Evolutionary conservation across 2,888 invertebrate species (phyloP).

Genomic region (Homarus gammarus): DNA sequence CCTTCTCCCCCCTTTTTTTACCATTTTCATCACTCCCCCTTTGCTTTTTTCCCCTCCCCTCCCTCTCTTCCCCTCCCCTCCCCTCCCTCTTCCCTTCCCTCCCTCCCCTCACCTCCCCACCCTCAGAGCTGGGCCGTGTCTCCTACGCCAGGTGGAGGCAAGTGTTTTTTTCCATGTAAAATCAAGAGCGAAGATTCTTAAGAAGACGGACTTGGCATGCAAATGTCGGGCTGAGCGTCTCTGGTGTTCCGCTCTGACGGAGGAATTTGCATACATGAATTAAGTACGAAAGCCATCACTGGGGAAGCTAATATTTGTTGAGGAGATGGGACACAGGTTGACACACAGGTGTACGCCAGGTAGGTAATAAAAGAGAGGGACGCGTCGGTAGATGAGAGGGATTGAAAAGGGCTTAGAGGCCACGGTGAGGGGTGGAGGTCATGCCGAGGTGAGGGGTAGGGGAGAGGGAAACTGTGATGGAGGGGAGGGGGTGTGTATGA

Average conservation of each 20-base stretch:
- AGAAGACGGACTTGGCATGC: conserved; percentile 49
- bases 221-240: conserved; percentile 38
- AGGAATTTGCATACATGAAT: conserved; percentile 56
- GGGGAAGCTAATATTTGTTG: conserved; percentile 57
- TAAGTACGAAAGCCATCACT: conserved; percentile 42
- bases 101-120: neutral
- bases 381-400: neutral
- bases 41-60: neutral
- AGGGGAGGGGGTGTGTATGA: neutral
- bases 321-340: conserved; percentile 55
- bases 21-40: no score
- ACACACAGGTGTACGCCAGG: conserved; percentile 11
- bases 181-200: conserved; percentile 40
- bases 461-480: neutral
- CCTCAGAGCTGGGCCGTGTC: neutral
- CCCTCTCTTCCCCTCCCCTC: neutral
- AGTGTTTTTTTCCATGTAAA: conserved; percentile 37
- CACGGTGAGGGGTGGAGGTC: neutral
- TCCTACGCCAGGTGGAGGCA: conserved; percentile 31
- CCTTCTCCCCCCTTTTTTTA: neutral
- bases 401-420: neutral
- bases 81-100: neutral
- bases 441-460: neutral
- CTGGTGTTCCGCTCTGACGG: conserved; percentile 28
- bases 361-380: neutral